Conservation (phyloP, 2,113 vertebrate species). For the Phyllostomus discolor region DNA sequence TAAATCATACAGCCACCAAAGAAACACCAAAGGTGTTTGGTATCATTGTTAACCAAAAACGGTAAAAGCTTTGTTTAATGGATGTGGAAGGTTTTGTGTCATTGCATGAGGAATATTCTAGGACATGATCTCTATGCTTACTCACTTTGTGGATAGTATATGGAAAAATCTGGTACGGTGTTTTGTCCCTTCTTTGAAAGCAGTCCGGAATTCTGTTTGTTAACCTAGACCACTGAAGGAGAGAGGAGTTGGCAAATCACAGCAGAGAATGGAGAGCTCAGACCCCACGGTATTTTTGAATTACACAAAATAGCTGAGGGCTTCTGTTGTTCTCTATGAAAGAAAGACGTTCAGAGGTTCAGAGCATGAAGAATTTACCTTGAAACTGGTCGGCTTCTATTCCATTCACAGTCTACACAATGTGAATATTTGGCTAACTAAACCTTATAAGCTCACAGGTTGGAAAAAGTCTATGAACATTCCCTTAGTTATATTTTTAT, state of each 20-base stretch:
- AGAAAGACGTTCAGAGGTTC: neutral
- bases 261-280: neutral
- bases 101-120: neutral
- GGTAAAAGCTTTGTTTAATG: conserved; percentile 10
- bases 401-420: neutral
- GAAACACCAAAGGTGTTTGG: conserved; percentile 47
- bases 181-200: conserved; percentile 39
- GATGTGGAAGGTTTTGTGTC: neutral
- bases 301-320: conserved; percentile 31
- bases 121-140: neutral
- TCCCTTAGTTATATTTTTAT: conserved; percentile 6
- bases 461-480: conserved; percentile 9
- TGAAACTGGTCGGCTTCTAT: conserved; percentile 23
- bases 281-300: neutral
- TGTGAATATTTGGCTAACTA: neutral
- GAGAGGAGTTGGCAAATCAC: neutral
- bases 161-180: neutral
- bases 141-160: neutral
- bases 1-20: conserved; percentile 34
- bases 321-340: conserved; percentile 18
- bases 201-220: neutral
- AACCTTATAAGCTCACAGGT: neutral
- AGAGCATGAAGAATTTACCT: conserved; percentile 27
- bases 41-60: conserved; percentile 52
- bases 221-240: conserved; percentile 26